Evolutionary conservation across 2,888 invertebrate genomes (phyloP).

Genomic region (Crocallis elinguaria): DNA sequence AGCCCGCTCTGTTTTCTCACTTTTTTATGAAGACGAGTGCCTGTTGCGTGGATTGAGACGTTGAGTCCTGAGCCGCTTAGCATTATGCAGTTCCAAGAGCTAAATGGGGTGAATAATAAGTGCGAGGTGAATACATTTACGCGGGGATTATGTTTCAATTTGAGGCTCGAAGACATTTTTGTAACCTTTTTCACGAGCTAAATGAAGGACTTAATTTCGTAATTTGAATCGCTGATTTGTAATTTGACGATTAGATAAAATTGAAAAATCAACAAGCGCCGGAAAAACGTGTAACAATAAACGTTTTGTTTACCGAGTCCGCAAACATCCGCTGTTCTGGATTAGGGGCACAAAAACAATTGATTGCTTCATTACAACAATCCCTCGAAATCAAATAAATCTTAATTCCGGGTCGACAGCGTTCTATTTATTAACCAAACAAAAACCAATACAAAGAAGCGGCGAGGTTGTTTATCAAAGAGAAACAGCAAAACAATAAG

Average conservation of each 20-base stretch:
- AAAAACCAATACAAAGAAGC: conserved; percentile 66
- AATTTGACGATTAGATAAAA: neutral
- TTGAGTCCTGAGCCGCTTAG: conserved; percentile 9
- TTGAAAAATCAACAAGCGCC: conserved; percentile 5
- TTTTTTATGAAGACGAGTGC: conserved; percentile 47
- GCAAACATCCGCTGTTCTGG: conserved; percentile 17
- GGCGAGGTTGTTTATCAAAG: conserved; percentile 62
- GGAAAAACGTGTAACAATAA: conserved; percentile 11
- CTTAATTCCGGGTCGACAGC: conserved; percentile 38
- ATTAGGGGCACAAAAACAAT: conserved; percentile 28
- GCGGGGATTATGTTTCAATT: conserved; percentile 27
- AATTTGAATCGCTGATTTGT: neutral
- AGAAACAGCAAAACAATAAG: conserved; percentile 60
- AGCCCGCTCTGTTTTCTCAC: conserved; percentile 48
- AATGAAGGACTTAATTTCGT: neutral
- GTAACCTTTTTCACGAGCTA: neutral
- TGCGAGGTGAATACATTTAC: conserved; percentile 22
- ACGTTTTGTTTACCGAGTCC: conserved; percentile 12
- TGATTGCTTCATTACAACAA: conserved; percentile 40
- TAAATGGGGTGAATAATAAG: conserved; percentile 37
- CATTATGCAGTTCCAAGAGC: conserved; percentile 31
- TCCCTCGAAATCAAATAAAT: conserved; percentile 40
- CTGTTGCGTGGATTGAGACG: conserved; percentile 50
- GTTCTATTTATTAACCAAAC: conserved; percentile 38
- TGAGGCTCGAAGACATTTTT: neutral